Percentiles rank a stretch among this genome's conserved stretches.
phyloP scores from a whole-genome alignment of 2,113 vertebrate genomes.

The Fregata magnificens region DNA sequence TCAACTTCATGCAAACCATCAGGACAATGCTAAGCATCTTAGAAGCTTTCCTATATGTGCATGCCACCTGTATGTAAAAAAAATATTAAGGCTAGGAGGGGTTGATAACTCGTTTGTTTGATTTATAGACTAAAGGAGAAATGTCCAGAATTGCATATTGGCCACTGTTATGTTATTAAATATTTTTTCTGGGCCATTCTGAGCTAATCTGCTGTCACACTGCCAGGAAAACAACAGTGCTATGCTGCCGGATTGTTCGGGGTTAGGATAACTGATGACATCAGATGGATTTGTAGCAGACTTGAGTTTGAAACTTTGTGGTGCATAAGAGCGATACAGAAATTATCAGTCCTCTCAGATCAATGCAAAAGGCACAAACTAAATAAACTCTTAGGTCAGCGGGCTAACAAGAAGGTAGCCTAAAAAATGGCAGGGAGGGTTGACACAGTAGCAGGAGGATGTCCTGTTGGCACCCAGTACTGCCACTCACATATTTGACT shows the following conservation, averaged over 20 bases:
- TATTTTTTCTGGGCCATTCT: slow-evolving; percentile 44
- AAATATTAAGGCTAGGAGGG: background rate
- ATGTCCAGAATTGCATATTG: background rate
- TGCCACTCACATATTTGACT: background rate
- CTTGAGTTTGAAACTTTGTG: background rate
- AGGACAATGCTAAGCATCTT: background rate
- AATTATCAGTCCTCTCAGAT: background rate
- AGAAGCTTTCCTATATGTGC: background rate
- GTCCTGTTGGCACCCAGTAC: background rate
- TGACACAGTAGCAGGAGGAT: background rate
- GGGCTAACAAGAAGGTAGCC: background rate
- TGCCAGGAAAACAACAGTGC: slow-evolving; percentile 43
- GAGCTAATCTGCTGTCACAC: slow-evolving; percentile 32
- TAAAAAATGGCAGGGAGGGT: background rate
- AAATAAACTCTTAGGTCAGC: background rate
- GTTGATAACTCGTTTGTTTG: slow-evolving; percentile 7
- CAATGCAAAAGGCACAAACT: background rate
- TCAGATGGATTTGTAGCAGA: slow-evolving; percentile 2
- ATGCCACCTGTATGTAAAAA: background rate
- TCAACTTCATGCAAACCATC: background rate
- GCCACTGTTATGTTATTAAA: slow-evolving; percentile 41
- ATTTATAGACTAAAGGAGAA: slow-evolving; percentile 23
- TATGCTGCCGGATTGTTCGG: background rate
- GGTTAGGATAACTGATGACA: slow-evolving; percentile 56
- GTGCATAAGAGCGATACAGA: background rate